Percentiles rank a stretch among this genome's conserved stretches.
These are phyloP conservation scores for Drosophila bifasciata DNA, from an alignment of 1,140 invertebrate species.

Conservation along the genomic window DNA sequence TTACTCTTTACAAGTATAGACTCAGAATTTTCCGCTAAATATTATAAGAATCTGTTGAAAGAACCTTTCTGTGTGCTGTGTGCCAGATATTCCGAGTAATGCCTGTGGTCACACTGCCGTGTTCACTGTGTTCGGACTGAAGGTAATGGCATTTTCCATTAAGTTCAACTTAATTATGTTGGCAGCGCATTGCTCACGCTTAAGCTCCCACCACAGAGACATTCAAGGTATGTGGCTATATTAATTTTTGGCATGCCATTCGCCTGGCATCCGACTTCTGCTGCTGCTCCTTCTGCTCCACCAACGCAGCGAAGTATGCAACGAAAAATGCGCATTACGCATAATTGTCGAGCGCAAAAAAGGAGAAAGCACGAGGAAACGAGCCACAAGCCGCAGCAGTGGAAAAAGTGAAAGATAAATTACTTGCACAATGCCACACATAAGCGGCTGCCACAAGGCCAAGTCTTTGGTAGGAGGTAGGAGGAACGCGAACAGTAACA, in stretches of 20 bases:
- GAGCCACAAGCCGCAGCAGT: conserved; percentile 46
- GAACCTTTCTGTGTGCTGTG: no score
- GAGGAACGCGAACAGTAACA: no score
- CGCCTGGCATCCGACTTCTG: conserved; percentile 1
- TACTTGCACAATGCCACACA: conserved; percentile 46
- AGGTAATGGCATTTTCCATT: conserved; percentile 41
- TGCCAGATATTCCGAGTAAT: not conserved
- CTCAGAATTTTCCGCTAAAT: no score
- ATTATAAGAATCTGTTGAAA: no score
- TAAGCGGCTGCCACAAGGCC: conserved; percentile 35
- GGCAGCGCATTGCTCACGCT: conserved; percentile 29
- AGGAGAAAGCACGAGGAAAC: conserved; percentile 2
- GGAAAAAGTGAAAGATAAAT: conserved; percentile 70
- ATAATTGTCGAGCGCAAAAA: conserved; percentile 52
- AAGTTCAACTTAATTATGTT: conserved; percentile 65
- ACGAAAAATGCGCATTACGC: conserved; percentile 71
- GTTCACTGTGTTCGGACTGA: not conserved
- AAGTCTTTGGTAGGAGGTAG: conserved; percentile 13
- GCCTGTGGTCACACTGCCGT: conserved; percentile 4
- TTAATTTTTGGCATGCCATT: conserved; percentile 67
- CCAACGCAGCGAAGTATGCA: conserved; percentile 64
- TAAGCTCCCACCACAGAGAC: conserved; percentile 33
- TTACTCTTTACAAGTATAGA: no score
- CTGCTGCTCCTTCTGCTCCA: conserved; percentile 1
- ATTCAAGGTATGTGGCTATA: conserved; percentile 57